Conservation (phyloP, 2,797 vertebrate species). For the Lycodopsis pacificus region DNA sequence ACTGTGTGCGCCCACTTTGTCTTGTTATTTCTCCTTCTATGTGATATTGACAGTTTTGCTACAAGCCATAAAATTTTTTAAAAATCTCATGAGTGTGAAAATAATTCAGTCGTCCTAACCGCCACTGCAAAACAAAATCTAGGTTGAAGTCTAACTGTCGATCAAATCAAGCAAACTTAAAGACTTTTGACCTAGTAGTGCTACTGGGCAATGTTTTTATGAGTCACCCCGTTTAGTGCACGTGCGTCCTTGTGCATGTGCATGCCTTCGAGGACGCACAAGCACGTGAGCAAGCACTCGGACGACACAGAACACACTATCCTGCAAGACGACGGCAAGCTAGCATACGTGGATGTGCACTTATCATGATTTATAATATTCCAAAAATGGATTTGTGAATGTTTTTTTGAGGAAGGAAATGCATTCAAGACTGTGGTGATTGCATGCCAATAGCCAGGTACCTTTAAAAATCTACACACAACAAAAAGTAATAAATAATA, state of each 20-base stretch:
- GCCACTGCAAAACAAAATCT: not conserved
- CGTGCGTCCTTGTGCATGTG: not conserved
- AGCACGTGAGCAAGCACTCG: not conserved
- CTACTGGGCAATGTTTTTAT: not conserved
- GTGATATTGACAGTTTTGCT: not conserved
- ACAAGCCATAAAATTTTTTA: not conserved
- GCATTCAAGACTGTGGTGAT: not conserved
- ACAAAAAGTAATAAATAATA: not conserved
- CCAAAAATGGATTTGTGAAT: not conserved
- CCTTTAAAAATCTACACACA: not conserved
- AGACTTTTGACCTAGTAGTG: not conserved
- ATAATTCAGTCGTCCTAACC: not conserved
- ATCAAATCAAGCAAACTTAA: not conserved
- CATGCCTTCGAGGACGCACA: not conserved
- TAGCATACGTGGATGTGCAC: not conserved
- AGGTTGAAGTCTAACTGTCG: not conserved
- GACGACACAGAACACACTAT: not conserved
- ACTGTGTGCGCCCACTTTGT: constrained; percentile 1
- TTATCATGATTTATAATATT: not conserved
- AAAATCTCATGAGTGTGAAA: not conserved
- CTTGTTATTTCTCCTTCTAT: not conserved
- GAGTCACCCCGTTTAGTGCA: constrained; percentile 1
- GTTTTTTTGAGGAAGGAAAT: not conserved
- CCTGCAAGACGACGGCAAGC: not conserved
- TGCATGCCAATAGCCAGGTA: not conserved